These are phyloP conservation scores for Umimayanthus kanabou DNA, from an alignment of 92 coral and sea anemone species.

Conservation along the genomic window DNA sequence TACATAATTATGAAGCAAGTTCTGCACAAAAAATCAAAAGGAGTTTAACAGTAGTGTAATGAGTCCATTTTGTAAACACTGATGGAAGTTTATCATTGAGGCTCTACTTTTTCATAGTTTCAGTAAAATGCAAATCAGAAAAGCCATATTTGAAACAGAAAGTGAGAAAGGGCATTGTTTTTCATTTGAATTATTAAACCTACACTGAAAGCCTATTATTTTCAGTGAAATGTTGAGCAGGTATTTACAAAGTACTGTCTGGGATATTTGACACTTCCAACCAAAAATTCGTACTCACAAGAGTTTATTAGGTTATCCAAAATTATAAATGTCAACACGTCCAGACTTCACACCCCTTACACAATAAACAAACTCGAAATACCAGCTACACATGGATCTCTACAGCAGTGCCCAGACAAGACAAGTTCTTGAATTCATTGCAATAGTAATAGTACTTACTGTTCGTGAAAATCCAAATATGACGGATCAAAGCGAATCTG, in stretches of 20 bases:
- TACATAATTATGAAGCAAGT: background rate
- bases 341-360: slow-evolving; percentile 31
- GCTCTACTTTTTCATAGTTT: background rate
- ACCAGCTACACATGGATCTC: background rate
- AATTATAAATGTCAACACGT: slow-evolving; percentile 16
- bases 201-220: background rate
- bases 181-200: background rate
- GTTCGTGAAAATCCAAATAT: slow-evolving; percentile 93
- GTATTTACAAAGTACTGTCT: background rate
- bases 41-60: background rate
- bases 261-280: background rate
- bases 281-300: background rate
- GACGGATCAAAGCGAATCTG: slow-evolving; percentile 97
- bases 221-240: background rate
- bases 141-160: background rate
- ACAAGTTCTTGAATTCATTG: background rate
- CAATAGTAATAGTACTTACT: slow-evolving; percentile 71
- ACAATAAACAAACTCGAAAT: slow-evolving; percentile 4
- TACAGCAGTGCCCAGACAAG: too few species aligned
- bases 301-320: background rate
- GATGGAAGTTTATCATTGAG: background rate
- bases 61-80: background rate
- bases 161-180: background rate
- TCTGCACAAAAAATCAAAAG: too few species aligned
- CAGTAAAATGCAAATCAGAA: background rate